phyloP scores from a whole-genome alignment of 1,140 invertebrate species.

The Asobara japonica region DNA sequence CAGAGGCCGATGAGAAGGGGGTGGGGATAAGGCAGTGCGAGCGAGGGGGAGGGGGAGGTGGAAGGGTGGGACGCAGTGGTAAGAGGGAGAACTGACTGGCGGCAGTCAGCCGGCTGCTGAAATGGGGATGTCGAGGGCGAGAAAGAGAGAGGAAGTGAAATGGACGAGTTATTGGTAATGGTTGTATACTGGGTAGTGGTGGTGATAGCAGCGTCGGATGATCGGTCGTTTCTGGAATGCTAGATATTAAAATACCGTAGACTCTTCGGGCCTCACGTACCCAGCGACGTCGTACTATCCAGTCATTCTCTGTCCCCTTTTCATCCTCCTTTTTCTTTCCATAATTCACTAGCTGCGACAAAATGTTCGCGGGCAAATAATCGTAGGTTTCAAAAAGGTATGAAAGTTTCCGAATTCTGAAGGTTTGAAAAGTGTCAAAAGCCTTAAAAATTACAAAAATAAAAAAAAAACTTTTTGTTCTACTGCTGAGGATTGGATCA shows the following conservation, averaged over 20 bases:
- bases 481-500: no score
- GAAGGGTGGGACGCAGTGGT: background rate
- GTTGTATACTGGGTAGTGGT: conserved; percentile 23
- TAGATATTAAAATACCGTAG: conserved; percentile 67
- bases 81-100: background rate
- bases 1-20: background rate
- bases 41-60: no score
- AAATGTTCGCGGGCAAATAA: conserved; percentile 18
- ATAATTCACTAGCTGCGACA: background rate
- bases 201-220: conserved; percentile 33
- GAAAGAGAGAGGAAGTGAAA: background rate
- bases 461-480: no score
- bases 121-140: background rate
- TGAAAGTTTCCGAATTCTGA: no score
- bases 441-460: no score
- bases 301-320: conserved; percentile 1
- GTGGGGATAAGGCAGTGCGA: background rate
- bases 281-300: conserved; percentile 26
- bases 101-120: conserved; percentile 10
- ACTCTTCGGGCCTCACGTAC: conserved; percentile 50
- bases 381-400: conserved; percentile 2
- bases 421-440: no score
- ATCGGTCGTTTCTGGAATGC: conserved; percentile 63
- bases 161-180: conserved; percentile 16
- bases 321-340: conserved; percentile 15